Conservation (phyloP, 2,888 invertebrate species). For the Caprella mutica region DNA sequence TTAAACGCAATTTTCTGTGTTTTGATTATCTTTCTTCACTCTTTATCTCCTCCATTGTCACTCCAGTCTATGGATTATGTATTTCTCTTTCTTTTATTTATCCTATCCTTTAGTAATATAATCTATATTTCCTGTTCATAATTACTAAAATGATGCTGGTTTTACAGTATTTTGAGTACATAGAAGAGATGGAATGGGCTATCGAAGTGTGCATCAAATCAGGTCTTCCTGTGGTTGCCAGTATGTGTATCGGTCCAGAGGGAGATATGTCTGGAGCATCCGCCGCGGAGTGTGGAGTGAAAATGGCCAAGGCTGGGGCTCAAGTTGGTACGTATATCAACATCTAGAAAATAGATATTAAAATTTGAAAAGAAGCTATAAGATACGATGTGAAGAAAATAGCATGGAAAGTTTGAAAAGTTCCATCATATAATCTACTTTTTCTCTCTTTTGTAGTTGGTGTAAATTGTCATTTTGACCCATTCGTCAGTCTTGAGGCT, state of each 20-base stretch:
- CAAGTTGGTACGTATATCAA: slow-evolving; percentile 35
- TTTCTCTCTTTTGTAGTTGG: slow-evolving; percentile 38
- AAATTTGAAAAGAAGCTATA: too few species aligned
- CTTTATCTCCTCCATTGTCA: too few species aligned
- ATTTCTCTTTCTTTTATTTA: not conserved
- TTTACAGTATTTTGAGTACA: slow-evolving; percentile 40
- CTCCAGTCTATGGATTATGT: too few species aligned
- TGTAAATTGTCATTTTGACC: slow-evolving; percentile 42
- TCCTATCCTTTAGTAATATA: not conserved
- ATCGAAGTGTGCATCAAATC: slow-evolving; percentile 39
- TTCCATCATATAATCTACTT: too few species aligned
- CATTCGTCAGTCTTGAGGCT: slow-evolving; percentile 38
- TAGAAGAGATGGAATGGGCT: slow-evolving; percentile 42
- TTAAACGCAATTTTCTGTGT: too few species aligned
- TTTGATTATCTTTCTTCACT: too few species aligned
- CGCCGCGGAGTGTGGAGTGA: slow-evolving; percentile 40
- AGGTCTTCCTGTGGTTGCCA: slow-evolving; percentile 40
- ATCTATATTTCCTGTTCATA: not conserved
- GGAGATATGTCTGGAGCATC: slow-evolving; percentile 40
- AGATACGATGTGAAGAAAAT: too few species aligned
- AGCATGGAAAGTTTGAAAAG: too few species aligned
- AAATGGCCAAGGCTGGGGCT: slow-evolving; percentile 41
- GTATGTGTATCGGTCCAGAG: slow-evolving; percentile 42
- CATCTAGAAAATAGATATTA: too few species aligned
- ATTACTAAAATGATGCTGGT: not conserved